These are phyloP conservation scores for Neoniphon sammara DNA, from an alignment of 2,797 vertebrate species.

Conservation along the genomic window DNA sequence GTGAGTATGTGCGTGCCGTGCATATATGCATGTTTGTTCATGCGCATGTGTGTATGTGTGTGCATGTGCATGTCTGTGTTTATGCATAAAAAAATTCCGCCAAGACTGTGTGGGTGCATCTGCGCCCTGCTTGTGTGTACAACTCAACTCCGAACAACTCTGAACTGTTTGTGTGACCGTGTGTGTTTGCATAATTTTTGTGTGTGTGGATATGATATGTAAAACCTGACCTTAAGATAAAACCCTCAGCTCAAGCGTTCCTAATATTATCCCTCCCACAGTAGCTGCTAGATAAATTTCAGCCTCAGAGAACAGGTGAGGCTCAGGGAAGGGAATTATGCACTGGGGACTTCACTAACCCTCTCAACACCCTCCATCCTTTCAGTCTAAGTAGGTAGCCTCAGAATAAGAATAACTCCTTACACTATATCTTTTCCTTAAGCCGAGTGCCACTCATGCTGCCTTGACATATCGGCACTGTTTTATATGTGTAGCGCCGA, in stretches of 20 bases:
- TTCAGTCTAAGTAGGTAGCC: conserved; percentile 26
- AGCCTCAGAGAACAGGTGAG: conserved; percentile 73
- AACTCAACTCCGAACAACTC: conserved; percentile 26
- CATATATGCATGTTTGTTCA: background rate
- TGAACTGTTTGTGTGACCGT: conserved; percentile 14
- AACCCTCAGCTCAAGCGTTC: conserved; percentile 66
- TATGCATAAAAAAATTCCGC: background rate
- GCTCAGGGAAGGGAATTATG: conserved; percentile 56
- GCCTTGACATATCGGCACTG: conserved; percentile 31
- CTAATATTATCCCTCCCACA: conserved; percentile 72
- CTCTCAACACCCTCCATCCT: conserved; percentile 36
- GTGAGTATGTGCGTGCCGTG: background rate
- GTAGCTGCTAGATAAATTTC: conserved; percentile 71
- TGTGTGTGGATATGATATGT: conserved; percentile 70
- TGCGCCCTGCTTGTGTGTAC: conserved; percentile 33
- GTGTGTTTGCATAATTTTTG: conserved; percentile 32
- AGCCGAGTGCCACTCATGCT: conserved; percentile 60
- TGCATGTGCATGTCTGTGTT: background rate
- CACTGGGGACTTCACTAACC: conserved; percentile 50
- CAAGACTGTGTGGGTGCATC: conserved; percentile 15
- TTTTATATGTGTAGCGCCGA: conserved; percentile 43
- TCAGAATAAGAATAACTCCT: conserved; percentile 45
- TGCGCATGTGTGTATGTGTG: conserved; percentile 12
- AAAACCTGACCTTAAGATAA: conserved; percentile 83
- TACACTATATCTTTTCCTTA: conserved; percentile 44